Base-by-base conservation (phyloP, 35 echinoderm and acorn worm genomes). In the Apostichopus californicus region DNA sequence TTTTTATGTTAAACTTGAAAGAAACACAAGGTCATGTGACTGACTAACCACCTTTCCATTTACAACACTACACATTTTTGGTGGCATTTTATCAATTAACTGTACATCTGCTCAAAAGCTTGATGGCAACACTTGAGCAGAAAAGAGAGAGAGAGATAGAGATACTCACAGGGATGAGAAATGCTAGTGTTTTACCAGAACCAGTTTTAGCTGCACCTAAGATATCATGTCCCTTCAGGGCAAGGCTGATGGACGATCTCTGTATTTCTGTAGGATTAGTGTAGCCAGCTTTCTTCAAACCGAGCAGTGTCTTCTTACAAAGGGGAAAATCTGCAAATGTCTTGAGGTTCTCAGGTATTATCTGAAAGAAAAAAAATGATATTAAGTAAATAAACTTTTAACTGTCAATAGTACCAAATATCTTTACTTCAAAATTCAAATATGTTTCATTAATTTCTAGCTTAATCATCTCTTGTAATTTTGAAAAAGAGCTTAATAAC, bases 201-300 rank as follows among this genome's bases (percentile, higher is more conserved):
- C 97, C 97, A 24, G 97, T 98, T 72, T 98, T 98, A 9, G 97
- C 97, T 52, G 97, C 97, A 55, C 95, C 97, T 0, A 98, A 87
- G 4, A 98, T 92, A 78, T 98, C 97, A 90, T 92, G 89, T 15
- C 93, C 93, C 11, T 98, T 91, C 4, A 98, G 88, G 23, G 93
- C 93, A 59, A 95, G 81, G 8, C 95, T 94, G 53, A 98, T 93
- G 55, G 95, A 90, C 14, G 78, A 82, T 80, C 78, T 78, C 75
- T 98, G 97, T 22, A 98, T 98, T 68, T 98, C 97, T 56, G 97
- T 98, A 5, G 97, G 97, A 20, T 72, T 34, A 18, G 78, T 91
- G 78, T 93, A 98, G 83, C 93, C 87, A 46, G 93, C 95, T 59
- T 90, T 84, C 9, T 78, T 34, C 18, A 98, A 70, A 4, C 90